A percentile compares a stretch with the other conserved stretches of the same genome.
Conservation (phyloP, 2,113 vertebrate genomes). For the Symphodus melops region DNA sequence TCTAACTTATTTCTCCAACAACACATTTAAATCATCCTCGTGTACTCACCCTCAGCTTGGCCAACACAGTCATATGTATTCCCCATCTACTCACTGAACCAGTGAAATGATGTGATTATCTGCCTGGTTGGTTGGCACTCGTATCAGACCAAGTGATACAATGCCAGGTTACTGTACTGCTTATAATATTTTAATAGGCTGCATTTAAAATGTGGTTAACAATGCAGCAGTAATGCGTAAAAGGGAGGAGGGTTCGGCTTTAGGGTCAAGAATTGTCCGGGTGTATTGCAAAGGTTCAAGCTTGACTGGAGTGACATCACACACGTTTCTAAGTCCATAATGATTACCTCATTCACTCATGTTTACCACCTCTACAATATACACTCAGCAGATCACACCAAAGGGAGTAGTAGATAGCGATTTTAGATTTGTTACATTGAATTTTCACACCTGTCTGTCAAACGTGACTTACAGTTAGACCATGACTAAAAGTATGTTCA, state of each 20-base stretch:
- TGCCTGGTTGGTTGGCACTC: constrained; percentile 40
- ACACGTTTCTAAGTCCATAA: background rate
- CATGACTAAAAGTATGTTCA: background rate
- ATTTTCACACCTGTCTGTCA: background rate
- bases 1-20: background rate
- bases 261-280: constrained; percentile 16
- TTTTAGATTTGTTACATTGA: background rate
- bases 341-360: background rate
- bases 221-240: constrained; percentile 33
- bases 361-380: background rate
- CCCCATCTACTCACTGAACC: constrained; percentile 28
- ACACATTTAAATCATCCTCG: constrained; percentile 19
- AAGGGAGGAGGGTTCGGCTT: background rate
- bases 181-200: constrained; percentile 39
- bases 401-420: too few relatives aligned
- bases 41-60: constrained; percentile 3
- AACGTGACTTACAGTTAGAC: background rate
- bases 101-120: constrained; percentile 50
- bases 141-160: constrained; percentile 17
- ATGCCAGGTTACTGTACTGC: constrained; percentile 20
- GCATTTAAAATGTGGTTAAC: constrained; percentile 40
- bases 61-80: constrained; percentile 38
- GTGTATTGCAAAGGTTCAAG: background rate
- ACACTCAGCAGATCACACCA: too few relatives aligned
- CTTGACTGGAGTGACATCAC: background rate